Percentiles rank a stretch among this genome's conserved stretches.
These are phyloP conservation scores for Acanthosepion pharaonis DNA, from an alignment of 2,888 invertebrate species.

Conservation along the genomic window DNA sequence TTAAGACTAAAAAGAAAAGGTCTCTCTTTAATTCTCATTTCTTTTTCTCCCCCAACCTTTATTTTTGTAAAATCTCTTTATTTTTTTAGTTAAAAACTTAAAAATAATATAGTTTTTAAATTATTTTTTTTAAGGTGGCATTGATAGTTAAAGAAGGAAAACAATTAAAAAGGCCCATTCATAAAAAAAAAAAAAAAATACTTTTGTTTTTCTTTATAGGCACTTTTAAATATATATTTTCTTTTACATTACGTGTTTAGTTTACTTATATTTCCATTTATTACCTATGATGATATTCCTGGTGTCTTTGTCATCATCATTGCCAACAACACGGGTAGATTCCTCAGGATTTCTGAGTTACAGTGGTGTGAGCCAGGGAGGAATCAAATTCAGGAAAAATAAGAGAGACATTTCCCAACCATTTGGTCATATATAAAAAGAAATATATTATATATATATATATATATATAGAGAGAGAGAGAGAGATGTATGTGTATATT, in stretches of 20 bases:
- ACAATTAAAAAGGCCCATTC: too few species aligned
- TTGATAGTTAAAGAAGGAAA: too few species aligned
- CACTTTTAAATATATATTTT: not conserved
- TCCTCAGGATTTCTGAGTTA: not conserved
- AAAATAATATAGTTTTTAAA: too few species aligned
- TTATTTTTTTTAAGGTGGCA: too few species aligned
- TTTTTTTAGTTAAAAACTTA: too few species aligned
- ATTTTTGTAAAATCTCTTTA: too few species aligned
- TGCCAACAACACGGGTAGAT: not conserved
- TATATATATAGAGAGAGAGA: too few species aligned
- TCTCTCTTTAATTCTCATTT: too few species aligned
- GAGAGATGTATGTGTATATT: not conserved
- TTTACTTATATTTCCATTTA: not conserved
- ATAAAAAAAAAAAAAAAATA: too few species aligned
- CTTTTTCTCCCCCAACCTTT: too few species aligned
- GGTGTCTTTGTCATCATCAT: not conserved
- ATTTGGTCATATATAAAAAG: not conserved
- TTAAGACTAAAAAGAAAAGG: too few species aligned
- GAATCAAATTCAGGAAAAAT: not conserved
- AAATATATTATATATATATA: not conserved
- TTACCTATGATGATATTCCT: not conserved
- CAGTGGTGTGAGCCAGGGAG: not conserved
- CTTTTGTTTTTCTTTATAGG: too few species aligned
- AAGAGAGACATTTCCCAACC: not conserved
- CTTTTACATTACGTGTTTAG: not conserved